phyloP scores from a whole-genome alignment of 2,888 invertebrate species.

The Meghimatium bilineatum region DNA sequence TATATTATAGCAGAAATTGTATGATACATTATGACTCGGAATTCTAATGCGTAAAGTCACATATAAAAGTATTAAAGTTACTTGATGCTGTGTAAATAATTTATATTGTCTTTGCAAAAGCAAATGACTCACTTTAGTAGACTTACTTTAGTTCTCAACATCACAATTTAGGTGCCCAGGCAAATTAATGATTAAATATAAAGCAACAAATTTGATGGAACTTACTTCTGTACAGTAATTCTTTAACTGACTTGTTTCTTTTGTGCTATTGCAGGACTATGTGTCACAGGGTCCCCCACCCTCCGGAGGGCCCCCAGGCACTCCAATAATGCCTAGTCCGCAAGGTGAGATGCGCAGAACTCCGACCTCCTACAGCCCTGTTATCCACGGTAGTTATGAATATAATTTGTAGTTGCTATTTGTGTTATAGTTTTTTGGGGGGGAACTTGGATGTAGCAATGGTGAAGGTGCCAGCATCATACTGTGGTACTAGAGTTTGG shows the following conservation, averaged over 20 bases:
- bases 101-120: too few species aligned
- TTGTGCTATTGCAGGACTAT: conserved; percentile 46
- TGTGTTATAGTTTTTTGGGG: conserved; percentile 14
- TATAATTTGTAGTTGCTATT: conserved; percentile 19
- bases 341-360: conserved; percentile 81
- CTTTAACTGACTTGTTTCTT: background rate
- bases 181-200: background rate
- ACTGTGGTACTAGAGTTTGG: background rate
- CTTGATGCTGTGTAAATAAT: too few species aligned
- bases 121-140: too few species aligned
- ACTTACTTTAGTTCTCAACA: too few species aligned
- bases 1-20: too few species aligned
- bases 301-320: conserved; percentile 92
- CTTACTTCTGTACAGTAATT: background rate
- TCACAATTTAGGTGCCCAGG: too few species aligned
- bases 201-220: too few species aligned
- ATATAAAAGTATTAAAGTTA: too few species aligned
- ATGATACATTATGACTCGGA: too few species aligned
- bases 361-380: conserved; percentile 54
- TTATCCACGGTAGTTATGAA: conserved; percentile 50
- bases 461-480: background rate
- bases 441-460: background rate
- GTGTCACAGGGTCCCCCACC: conserved; percentile 83
- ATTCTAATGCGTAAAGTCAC: too few species aligned
- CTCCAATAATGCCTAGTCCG: conserved; percentile 98